Conservation (phyloP, 2,797 vertebrate genomes). For the Loriculus beryllinus region DNA sequence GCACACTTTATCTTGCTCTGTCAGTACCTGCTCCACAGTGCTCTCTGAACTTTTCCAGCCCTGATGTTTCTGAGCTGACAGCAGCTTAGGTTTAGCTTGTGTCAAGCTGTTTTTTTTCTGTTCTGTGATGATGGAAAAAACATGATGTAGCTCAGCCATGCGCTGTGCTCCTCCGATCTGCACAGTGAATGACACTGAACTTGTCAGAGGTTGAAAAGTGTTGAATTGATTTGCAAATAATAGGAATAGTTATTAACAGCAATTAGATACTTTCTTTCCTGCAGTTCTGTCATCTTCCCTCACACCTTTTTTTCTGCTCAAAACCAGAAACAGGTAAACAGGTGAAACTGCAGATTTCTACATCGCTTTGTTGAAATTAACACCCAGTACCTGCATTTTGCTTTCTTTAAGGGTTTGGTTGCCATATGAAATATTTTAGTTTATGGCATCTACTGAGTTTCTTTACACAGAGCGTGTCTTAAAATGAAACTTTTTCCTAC, state of each 20-base stretch:
- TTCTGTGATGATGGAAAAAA: not conserved
- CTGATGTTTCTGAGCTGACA: conserved; percentile 9
- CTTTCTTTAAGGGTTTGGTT: not conserved
- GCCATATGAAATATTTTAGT: not conserved
- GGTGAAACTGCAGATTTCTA: not conserved
- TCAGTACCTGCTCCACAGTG: not conserved
- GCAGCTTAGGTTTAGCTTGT: not conserved
- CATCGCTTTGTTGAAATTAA: not conserved
- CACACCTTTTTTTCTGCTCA: not conserved
- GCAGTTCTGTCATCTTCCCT: not conserved
- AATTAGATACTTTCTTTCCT: not conserved
- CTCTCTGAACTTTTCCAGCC: conserved; percentile 35
- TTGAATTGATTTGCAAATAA: conserved; percentile 25
- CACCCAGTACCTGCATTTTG: not conserved
- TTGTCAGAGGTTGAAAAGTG: not conserved
- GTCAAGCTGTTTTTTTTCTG: not conserved
- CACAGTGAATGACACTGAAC: not conserved
- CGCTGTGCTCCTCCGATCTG: not conserved
- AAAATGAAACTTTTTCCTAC: not conserved
- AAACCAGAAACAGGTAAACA: not conserved
- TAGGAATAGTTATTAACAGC: not conserved
- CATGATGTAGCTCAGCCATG: not conserved
- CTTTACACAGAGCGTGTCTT: not conserved
- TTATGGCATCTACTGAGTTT: not conserved
- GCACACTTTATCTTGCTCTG: not conserved